Base-by-base conservation (phyloP, 2,113 vertebrate species). In the Nyctereutes procyonoides region DNA sequence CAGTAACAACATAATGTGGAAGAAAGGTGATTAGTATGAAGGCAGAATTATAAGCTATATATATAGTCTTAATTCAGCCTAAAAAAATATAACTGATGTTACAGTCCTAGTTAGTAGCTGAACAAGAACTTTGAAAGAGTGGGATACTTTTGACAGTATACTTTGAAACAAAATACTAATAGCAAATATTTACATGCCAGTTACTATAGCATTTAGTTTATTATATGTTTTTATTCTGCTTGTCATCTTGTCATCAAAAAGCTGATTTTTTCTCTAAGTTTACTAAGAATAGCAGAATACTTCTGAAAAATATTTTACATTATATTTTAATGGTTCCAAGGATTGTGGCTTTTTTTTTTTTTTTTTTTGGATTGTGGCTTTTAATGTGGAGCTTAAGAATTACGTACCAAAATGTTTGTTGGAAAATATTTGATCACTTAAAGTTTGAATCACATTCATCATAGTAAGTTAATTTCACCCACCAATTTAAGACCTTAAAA, bases 171-270 rank as follows among this genome's bases (percentile, higher is more conserved):
- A 71, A 91, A 73, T 79, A 65, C 28, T 85, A 88, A 63, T 11
- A 48, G 74, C 22, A 82, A 89, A 91, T 76, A 73, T 86, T 85
- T 87, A 51, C 12, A 51, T 22, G 10, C 3, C 24, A 35, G 38
- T 69, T 60, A 30, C 48, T 8, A 2, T 82, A 69, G 55, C 30
- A n/a, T 5, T 81, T 86, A 55, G n/a, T 4, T 53, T 58, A 10
- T 53, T 58, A 10, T 55, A 32, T 76, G 16, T 56, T 7, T 86
- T 85, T 60, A 74, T 86, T 77, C 38, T 76, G 73, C 43, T 93
- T 86, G 67, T 56, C n/a, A 63, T 82, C 43, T 93, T 86, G 67
- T 56, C n/a, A 63, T 82, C 24, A 38, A 83, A 92, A 71, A 92
- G 30, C 11, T 9, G 14, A 38, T 26, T 97, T 92, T 89, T 22